These are phyloP conservation scores for Tokudaia tokunoshimensis DNA, from an alignment of 2,797 vertebrate genomes.

Conservation along the genomic window DNA sequence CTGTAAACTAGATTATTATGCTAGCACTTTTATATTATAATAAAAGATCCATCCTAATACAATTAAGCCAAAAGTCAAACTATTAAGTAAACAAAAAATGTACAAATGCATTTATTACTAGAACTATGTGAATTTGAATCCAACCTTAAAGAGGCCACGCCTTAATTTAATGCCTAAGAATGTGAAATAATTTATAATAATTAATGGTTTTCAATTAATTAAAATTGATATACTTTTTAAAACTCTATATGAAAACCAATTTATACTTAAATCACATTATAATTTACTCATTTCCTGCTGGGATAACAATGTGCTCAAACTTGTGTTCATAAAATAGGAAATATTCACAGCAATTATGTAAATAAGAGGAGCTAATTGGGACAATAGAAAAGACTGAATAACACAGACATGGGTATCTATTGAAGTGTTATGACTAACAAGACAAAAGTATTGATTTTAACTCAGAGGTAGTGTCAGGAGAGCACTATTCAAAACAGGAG, in stretches of 20 bases:
- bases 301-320: not conserved
- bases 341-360: not conserved
- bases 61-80: slow-evolving; percentile 10
- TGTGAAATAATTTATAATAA: not conserved
- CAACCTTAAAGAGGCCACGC: not conserved
- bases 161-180: not conserved
- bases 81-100: not conserved
- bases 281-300: not conserved
- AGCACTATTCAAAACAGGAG: not conserved
- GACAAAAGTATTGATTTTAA: not conserved
- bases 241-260: not conserved
- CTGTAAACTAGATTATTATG: not conserved
- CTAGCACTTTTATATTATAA: not conserved
- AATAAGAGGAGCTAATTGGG: not conserved
- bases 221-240: not conserved
- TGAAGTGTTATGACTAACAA: not conserved
- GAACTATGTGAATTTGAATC: not conserved
- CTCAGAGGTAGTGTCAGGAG: not conserved
- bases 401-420: not conserved
- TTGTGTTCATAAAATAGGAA: not conserved
- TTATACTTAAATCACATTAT: not conserved
- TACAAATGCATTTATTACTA: not conserved
- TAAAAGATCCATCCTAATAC: not conserved
- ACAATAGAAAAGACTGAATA: not conserved
- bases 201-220: not conserved